These are phyloP conservation scores for Heliocidaris erythrogramma DNA, from an alignment of 35 echinoderm and acorn worm species.

Conservation along the genomic window DNA sequence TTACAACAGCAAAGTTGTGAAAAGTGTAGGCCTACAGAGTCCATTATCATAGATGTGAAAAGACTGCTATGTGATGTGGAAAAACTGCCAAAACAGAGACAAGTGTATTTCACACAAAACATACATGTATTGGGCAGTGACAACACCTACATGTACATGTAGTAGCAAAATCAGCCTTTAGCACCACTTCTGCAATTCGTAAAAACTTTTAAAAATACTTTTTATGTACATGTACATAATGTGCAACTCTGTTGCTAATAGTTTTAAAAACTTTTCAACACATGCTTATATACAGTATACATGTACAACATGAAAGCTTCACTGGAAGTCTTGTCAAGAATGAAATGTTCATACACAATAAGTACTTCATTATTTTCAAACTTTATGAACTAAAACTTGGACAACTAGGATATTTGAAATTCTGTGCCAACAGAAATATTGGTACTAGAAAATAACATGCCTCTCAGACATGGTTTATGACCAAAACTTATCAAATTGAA, in stretches of 20 bases:
- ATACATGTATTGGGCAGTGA: conserved; percentile 34
- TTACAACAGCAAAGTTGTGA: not conserved
- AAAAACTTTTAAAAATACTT: conserved; percentile 28
- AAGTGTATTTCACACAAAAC: not conserved
- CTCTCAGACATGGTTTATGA: too few species aligned
- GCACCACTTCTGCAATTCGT: conserved; percentile 17
- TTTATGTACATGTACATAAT: conserved; percentile 29
- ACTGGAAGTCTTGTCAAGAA: conserved; percentile 37
- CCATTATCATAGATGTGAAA: not conserved
- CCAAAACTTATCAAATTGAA: too few species aligned
- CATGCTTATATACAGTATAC: not conserved
- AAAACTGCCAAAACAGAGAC: not conserved
- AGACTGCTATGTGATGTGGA: not conserved
- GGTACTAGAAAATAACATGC: too few species aligned
- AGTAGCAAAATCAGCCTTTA: conserved; percentile 9
- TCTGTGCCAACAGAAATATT: too few species aligned
- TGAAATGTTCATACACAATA: not conserved
- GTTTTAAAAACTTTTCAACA: not conserved
- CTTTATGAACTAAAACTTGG: not conserved
- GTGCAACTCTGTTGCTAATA: not conserved
- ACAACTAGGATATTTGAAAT: too few species aligned
- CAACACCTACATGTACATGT: not conserved
- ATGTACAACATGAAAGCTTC: not conserved
- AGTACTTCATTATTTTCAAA: not conserved
- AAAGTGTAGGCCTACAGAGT: not conserved